These are phyloP conservation scores for Cydia splendana DNA, from an alignment of 1,140 invertebrate genomes.

Conservation along the genomic window DNA sequence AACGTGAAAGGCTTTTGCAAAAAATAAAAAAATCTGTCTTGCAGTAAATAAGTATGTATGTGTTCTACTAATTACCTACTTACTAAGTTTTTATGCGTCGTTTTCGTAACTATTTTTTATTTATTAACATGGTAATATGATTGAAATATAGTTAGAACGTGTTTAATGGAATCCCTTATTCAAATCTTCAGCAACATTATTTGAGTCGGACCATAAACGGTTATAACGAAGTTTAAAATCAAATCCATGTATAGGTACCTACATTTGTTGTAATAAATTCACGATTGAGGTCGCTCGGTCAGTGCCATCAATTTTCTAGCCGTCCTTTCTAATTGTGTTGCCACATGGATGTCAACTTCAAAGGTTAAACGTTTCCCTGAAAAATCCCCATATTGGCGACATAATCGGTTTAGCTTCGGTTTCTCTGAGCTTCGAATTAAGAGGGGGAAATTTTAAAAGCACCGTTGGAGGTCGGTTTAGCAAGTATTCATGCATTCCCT, in stretches of 20 bases:
- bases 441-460: constrained; percentile 77
- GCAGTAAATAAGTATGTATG: too few species aligned
- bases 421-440: constrained; percentile 74
- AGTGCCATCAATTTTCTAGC: constrained; percentile 1
- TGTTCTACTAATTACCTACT: too few species aligned
- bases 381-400: constrained; percentile 71
- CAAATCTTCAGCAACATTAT: too few species aligned
- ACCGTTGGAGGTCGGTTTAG: constrained; percentile 69
- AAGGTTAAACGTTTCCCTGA: constrained; percentile 49
- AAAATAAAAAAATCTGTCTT: too few species aligned
- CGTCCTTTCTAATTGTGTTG: constrained; percentile 34
- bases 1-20: too few species aligned
- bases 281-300: constrained; percentile 14
- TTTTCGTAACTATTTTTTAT: too few species aligned
- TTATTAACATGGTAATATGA: too few species aligned
- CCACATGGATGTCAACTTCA: constrained; percentile 32
- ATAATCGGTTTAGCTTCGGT: constrained; percentile 77
- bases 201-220: neutral
- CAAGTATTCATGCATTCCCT: constrained; percentile 79
- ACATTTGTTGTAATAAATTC: constrained; percentile 3
- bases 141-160: too few species aligned
- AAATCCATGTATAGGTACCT: neutral
- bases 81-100: too few species aligned
- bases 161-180: too few species aligned
- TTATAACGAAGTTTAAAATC: neutral